Base-by-base conservation (phyloP, 2,888 invertebrate genomes). In the Sarcophaga carnaria region DNA sequence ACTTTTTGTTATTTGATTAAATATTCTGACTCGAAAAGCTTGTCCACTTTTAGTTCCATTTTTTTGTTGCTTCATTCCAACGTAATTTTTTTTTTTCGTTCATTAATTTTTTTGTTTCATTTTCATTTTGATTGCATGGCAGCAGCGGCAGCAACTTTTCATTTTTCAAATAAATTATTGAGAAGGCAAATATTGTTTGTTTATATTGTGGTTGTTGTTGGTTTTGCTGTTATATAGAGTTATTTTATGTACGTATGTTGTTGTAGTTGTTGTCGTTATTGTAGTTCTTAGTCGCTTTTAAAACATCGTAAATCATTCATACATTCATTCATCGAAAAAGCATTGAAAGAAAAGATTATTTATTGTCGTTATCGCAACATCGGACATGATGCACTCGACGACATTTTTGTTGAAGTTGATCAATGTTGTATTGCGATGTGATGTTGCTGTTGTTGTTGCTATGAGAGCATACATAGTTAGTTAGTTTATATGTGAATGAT, bases 281-380 rank as follows among this genome's bases (percentile, higher is more conserved):
- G 4, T 60, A 14, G 59, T 66, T 64, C 64, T 76, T 75, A 60
- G 84, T 76, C 80, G 76, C 63, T 83, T 78, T 82, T 81, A 80
- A 87, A 89, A 87, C 88, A 88, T 89, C 89, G 89, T 89, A 89
- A 89, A 89, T 89, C 89, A 89, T 89, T 89, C 89, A 89, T 89
- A 89, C 88, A 89, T 89, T 87, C 89, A 89, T 89, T 89, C 89
- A 89, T 89, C 86, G 88, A 88, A 88, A 83, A 82, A 79, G 85
- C 88, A 84, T 83, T 85, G 87, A 81, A 85, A 85, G 84, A 84
- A 87, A 86, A 88, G 88, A 88, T 89, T 89, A 89, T 89, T 89
- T 89, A 89, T 89, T 88, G 84, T 86, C 87, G 86, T 85, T 81
- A 86, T 80, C 84, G 83, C 83, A 85, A 76, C 77, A 87, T 86